Evolutionary conservation across 1,140 invertebrate species (phyloP), one percentile per base, ranked within the genome.

Genomic region (Lethocerus indicus): DNA sequence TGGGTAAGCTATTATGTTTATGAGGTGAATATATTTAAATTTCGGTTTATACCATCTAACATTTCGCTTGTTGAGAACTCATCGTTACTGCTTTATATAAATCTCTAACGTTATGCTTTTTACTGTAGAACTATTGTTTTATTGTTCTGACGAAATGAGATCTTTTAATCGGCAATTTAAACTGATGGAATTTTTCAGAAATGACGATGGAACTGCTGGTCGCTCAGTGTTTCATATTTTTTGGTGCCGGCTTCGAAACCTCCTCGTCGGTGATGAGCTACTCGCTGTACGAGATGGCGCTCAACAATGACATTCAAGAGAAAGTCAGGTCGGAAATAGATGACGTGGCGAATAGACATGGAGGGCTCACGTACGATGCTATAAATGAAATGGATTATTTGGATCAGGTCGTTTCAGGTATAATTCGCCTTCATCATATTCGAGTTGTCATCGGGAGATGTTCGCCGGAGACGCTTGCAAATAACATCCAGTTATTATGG

Each of bases 171-270:
- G n/a, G n/a, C n/a, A n/a, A n/a, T n/a, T n/a, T n/a, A n/a, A 32
- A 32, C 29, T 32, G 9, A 32, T 32, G 9, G n/a, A 18, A 21
- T 29, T 27, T 27, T 46, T 29, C 27, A 46, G 44, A 46, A 29
- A 36, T 47, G 12, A 36, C n/a, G 14, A 9, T 45, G 44, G 28
- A 37, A 20, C 21, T 55, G 16, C 32, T 70, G 24, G 51, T 62
- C 7, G 63, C 64, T 21, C 65, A 70, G 54, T 53, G 60, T 43
- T 60, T 70, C 49, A 44, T 68, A 2, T 69, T 71, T 51, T 63
- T 71, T 59, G 44, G 73, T n/a, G 76, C 72, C 23, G 75, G 75
- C 26, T 81, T 73, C 55, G 80, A 83, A 28, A 76, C 76, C 0
- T 70, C 75, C 21, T 68, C 77, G 6, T 67, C 67, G 1, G 67